Evolutionary conservation across 2,113 vertebrate genomes (phyloP), one percentile per base, ranked within the genome.

Genomic region (Hucho hucho): DNA sequence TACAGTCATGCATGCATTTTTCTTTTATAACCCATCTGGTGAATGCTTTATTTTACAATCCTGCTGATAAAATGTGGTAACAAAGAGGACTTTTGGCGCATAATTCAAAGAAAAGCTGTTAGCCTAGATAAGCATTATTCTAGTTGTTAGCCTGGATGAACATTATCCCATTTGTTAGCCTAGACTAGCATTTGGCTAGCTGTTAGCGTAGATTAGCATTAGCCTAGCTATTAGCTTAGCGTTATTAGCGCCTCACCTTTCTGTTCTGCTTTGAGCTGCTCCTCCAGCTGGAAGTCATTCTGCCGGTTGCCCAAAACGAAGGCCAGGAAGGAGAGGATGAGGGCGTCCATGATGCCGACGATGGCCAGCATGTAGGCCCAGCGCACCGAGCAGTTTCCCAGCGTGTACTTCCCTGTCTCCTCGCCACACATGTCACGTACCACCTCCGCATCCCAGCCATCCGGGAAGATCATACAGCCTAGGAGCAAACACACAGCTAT

Each of bases 291-390:
- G 81, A 96, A 90, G 87, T 96, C 94, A 0, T 95, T 96, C 87
- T 97, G 96, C 89, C 96, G 93, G 92, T 98, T 98, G 76, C 96
- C 96, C 56, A 98, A 94, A 79, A 98, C 96, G 0, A 98, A 98
- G 89, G 96, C 96, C 72, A 98, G 92, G 90, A 98, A 97, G 83
- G 96, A 97, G 66, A 98, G 96, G 89, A 98, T 95, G 83, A 98
- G 95, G 63, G 95, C 95, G 1, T 98, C 96, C 90, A 98, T 93
- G 91, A 98, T 96, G 87, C 96, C 96, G 1, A 98, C 95, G 89
- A 97, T 95, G 83, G 96, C 96, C 87, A 98, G 90, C 89, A 97
- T 96, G 85, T 97, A 97, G 22, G 96, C 95, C 95, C 96, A 97
- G 90, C 96, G 96, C 78, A 97, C 95, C 0, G 96, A 97, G 89